Base-by-base conservation (phyloP, 2,797 vertebrate species). In the Coccyzus lansbergi region DNA sequence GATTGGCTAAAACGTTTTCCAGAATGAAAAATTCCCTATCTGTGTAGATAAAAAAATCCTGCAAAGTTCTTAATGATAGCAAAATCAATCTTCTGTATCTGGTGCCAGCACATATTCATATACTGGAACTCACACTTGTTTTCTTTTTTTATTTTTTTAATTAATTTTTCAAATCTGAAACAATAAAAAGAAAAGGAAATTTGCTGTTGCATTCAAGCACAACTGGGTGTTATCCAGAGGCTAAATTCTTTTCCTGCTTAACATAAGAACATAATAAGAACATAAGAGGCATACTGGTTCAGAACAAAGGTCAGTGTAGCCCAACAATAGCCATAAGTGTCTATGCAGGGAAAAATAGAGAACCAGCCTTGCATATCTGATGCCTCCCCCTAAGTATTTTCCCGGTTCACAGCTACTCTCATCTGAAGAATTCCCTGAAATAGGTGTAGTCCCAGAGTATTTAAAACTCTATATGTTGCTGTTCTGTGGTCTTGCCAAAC, bases 201-300 rank as follows among this genome's bases (percentile, higher is more conserved):
- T 94, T 94, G 36, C 83, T 90, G 64, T 68, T 95, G 90, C 87
- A 89, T 94, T 95, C 68, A 89, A 72, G 79, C 82, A 80, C 75
- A 79, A 87, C 64, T 1, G 88, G 71, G 81, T 95, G 90, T 95
- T 96, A 95, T 91, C 90, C 92, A 95, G 93, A 88, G 93, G 90
- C 69, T 89, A 92, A 95, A 96, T 96, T 96, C 92, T 95, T 96
- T 95, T 96, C 94, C 95, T 96, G 75, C 92, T 96, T 96, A 96
- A 79, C 94, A 9, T 96, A 96, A 96, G 95, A 96, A 84, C 95
- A 92, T 96, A 96, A 94, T 95, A 93, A 95, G 94, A 96, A 71
- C 90, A 69, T 96, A 95, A 96, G 91, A 93, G 90, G 95, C 95
- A 93, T 69, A 94, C 76, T 96, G 87, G 90, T 88, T 96, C 83